Conservation (phyloP, 2,888 invertebrate species). For the Pterobdella sp. region DNA sequence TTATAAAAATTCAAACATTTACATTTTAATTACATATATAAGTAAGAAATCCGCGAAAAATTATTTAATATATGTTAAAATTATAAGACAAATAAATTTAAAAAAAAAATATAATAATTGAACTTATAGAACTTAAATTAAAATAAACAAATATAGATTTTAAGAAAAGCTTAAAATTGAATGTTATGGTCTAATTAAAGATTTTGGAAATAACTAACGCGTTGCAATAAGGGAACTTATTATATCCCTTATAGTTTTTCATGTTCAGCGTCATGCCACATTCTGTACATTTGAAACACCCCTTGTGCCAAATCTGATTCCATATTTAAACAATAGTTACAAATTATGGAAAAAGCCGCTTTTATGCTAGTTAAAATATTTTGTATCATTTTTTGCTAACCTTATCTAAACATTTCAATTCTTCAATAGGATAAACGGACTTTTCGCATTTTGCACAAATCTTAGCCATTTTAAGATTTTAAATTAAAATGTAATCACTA, state of each 20-base stretch:
- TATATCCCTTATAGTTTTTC: slow-evolving; percentile 95
- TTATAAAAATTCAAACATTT: no score
- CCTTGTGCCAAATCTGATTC: slow-evolving; percentile 89
- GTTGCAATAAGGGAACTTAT: slow-evolving; percentile 95
- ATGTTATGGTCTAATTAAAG: no score
- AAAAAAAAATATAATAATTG: no score
- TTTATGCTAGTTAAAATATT: neutral
- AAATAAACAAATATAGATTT: no score
- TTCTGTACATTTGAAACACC: slow-evolving; percentile 94
- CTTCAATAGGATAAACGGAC: slow-evolving; percentile 26
- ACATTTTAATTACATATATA: no score
- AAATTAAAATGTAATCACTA: no score
- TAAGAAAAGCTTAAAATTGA: no score
- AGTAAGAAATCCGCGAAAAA: no score
- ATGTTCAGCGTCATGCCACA: slow-evolving; percentile 96
- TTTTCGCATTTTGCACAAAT: slow-evolving; percentile 30
- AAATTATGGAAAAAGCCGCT: neutral
- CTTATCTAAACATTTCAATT: slow-evolving; percentile 28
- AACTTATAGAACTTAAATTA: no score
- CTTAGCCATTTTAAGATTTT: slow-evolving; percentile 21
- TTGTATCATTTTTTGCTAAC: neutral
- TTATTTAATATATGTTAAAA: no score
- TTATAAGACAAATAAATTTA: no score
- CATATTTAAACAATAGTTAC: neutral
- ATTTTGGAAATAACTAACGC: slow-evolving; percentile 80